phyloP scores from a whole-genome alignment of 1,140 invertebrate genomes.

The Drosophila sulfurigaster region DNA sequence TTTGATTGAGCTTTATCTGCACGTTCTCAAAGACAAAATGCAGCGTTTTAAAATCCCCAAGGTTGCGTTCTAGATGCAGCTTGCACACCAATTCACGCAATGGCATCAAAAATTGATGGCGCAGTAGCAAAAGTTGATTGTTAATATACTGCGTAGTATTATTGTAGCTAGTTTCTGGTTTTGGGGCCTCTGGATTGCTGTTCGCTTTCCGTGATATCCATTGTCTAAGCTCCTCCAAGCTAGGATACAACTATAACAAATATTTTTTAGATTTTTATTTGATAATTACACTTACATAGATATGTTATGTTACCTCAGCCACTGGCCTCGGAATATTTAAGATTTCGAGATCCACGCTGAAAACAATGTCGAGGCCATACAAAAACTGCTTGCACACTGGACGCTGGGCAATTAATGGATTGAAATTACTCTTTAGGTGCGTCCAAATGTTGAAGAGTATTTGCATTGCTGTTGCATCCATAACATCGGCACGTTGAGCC shows the following conservation, averaged over 20 bases:
- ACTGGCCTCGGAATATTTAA: constrained; percentile 8
- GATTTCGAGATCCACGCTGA: constrained; percentile 24
- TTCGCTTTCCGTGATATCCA: constrained; percentile 59
- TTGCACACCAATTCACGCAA: constrained; percentile 17
- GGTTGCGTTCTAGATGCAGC: constrained; percentile 8
- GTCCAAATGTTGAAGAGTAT: constrained; percentile 34
- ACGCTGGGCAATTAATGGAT: constrained; percentile 28
- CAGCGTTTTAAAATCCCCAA: background rate
- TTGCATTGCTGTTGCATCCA: constrained; percentile 23
- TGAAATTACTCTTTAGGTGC: constrained; percentile 21
- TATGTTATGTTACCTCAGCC: constrained; percentile 9
- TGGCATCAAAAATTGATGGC: constrained; percentile 25
- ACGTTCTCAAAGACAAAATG: constrained; percentile 14
- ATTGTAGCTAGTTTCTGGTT: constrained; percentile 87
- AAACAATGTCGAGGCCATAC: constrained; percentile 10
- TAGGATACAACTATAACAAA: constrained; percentile 62
- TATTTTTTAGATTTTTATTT: background rate
- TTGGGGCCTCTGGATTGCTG: background rate
- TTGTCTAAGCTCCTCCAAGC: constrained; percentile 38
- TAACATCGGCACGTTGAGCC: constrained; percentile 25
- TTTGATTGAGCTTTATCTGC: constrained; percentile 25
- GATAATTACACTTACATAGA: background rate
- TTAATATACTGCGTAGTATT: constrained; percentile 67
- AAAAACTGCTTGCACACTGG: constrained; percentile 32
- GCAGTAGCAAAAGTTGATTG: constrained; percentile 24